Conservation (phyloP, 2,888 invertebrate species). For the Tanaodytes sp. region DNA sequence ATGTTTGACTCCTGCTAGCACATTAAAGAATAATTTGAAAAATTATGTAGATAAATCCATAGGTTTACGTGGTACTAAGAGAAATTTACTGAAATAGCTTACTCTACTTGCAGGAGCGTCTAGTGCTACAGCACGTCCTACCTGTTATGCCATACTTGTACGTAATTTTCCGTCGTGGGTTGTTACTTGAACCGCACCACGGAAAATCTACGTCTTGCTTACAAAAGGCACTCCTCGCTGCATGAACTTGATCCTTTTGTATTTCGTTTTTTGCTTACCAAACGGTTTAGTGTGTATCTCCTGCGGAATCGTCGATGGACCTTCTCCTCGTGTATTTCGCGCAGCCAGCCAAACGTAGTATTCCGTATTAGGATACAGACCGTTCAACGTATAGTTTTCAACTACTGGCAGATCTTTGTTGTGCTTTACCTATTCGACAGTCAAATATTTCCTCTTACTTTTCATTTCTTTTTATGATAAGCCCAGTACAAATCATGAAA, state of each 20-base stretch:
- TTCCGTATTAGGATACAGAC: constrained; percentile 94
- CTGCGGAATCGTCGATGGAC: constrained; percentile 94
- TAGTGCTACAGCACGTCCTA: constrained; percentile 69
- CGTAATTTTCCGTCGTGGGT: constrained; percentile 48
- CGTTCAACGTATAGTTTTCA: constrained; percentile 89
- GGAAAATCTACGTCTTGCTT: constrained; percentile 35
- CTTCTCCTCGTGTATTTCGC: constrained; percentile 92
- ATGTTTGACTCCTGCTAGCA: too few species aligned
- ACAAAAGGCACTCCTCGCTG: constrained; percentile 70
- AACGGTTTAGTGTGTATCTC: constrained; percentile 97
- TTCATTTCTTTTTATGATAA: too few species aligned
- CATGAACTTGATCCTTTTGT: constrained; percentile 60
- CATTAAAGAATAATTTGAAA: not conserved
- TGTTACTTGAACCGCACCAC: constrained; percentile 21
- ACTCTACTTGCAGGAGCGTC: constrained; percentile 71
- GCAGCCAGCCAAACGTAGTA: constrained; percentile 98
- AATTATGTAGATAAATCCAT: constrained; percentile 20
- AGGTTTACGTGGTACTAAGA: constrained; percentile 33
- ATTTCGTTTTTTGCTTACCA: constrained; percentile 81
- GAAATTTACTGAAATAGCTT: constrained; percentile 61
- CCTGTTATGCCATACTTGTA: constrained; percentile 66
- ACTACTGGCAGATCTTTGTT: constrained; percentile 87
- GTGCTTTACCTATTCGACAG: constrained; percentile 74
- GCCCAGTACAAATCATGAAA: too few species aligned
- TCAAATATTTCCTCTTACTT: too few species aligned